These are phyloP conservation scores for Leptopilina myrica DNA, from an alignment of 2,888 invertebrate species.

Conservation along the genomic window DNA sequence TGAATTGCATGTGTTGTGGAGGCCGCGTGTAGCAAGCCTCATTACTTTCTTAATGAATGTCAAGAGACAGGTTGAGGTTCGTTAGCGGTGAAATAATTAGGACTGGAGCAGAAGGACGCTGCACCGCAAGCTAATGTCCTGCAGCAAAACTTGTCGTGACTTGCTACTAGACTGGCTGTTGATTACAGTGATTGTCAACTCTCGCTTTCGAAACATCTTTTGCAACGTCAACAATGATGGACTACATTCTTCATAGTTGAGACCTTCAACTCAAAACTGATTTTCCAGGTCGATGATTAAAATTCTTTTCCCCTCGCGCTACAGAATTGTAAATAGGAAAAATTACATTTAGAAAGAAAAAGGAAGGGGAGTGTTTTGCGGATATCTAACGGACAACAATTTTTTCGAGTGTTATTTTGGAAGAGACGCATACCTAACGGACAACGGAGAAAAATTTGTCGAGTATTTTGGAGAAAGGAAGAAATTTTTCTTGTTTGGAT, in stretches of 20 bases:
- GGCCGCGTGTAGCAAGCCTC: slow-evolving; percentile 29
- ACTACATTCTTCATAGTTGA: neutral
- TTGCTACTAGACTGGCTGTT: slow-evolving; percentile 33
- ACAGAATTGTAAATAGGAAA: neutral
- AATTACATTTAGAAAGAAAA: too few species aligned
- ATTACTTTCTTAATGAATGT: slow-evolving; percentile 33
- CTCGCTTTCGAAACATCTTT: slow-evolving; percentile 28
- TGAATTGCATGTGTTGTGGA: slow-evolving; percentile 25
- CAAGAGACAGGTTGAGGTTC: slow-evolving; percentile 31
- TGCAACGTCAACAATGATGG: slow-evolving; percentile 37
- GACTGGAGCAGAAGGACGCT: slow-evolving; percentile 34
- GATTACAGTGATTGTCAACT: slow-evolving; percentile 36
- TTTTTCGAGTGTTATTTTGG: too few species aligned
- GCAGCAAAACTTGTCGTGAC: slow-evolving; percentile 35
- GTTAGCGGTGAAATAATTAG: slow-evolving; percentile 37
- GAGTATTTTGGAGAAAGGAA: too few species aligned
- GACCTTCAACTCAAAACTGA: slow-evolving; percentile 20
- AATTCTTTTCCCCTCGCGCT: neutral
- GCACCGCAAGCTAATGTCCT: slow-evolving; percentile 41
- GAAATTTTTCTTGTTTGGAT: too few species aligned
- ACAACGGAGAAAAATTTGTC: too few species aligned
- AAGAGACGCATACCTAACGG: too few species aligned
- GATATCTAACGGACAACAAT: too few species aligned
- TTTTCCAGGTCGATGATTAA: slow-evolving; percentile 2
- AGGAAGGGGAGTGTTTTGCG: too few species aligned